phyloP scores from a whole-genome alignment of 2,113 vertebrate genomes.

The Fregetta grallaria region DNA sequence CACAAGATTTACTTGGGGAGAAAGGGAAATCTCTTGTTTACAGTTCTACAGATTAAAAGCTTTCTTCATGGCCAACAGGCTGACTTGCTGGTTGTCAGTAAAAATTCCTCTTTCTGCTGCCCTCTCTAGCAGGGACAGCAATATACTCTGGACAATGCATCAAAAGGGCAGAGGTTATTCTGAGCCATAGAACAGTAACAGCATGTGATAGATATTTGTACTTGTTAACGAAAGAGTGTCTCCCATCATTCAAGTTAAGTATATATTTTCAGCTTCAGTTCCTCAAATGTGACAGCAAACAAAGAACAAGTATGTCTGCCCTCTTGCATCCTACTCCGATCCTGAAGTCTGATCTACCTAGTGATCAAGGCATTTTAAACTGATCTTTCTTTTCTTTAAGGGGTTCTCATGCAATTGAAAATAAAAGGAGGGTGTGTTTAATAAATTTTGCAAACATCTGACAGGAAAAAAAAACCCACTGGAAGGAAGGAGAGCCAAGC shows the following conservation, averaged over 20 bases:
- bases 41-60: background rate
- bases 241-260: background rate
- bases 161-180: constrained; percentile 34
- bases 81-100: background rate
- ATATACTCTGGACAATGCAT: background rate
- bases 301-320: background rate
- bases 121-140: background rate
- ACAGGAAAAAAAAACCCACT: background rate
- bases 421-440: background rate
- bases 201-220: background rate
- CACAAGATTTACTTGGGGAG: background rate
- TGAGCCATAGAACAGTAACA: background rate
- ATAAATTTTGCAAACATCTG: background rate
- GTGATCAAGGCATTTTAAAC: background rate
- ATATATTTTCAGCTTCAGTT: background rate
- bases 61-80: background rate
- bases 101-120: background rate
- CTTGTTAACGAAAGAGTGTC: background rate
- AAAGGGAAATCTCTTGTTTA: background rate
- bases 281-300: background rate
- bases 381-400: background rate
- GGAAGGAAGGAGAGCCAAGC: background rate
- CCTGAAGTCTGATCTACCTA: background rate
- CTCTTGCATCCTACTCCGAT: background rate
- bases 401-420: background rate